Evolutionary conservation across 1,140 invertebrate genomes (phyloP), one percentile per base, ranked within the genome.

Genomic region (Campodea augens): DNA sequence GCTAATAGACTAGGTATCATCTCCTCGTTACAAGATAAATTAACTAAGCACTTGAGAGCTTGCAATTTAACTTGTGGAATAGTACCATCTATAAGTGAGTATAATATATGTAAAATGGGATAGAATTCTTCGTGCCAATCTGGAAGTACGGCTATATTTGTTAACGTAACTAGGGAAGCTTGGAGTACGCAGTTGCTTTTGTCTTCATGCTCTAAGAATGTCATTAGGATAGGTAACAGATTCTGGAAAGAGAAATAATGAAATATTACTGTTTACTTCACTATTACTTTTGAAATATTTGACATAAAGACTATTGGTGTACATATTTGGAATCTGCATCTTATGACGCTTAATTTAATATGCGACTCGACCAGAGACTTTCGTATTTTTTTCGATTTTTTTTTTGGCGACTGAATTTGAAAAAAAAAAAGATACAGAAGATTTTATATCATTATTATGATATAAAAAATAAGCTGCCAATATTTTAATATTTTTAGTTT

Each of bases 1-100:
- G 72, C 72, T 38, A 78, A 54, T 21, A 78, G 57, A 51, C 69
- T 65, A 13, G 72, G 73, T 15, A 78, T 65, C 62, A 75, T 68
- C 43, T 73, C 67, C 51, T 67, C 60, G 57, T 75, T 75, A 49
- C 69, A 72, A 3, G 73, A 73, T 3, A 78, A 57, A 57, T 78
- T 78, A 37, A 76, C 72, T n/a, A 78, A 61, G 22, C 77, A 56
- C 52, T 72, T 70, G 0, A 74, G 55, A 12, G 71, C 62, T 52
- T 77, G 72, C 12, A 76, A 54, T 50, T 67, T 60, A 24, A 67
- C 52, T 32, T 61, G 55, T 22, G 54, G 51, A 45, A 52, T 57
- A 2, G 48, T 52, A 41, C 53, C 55, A 46, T 67, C 65, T 4
- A 68, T 52, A 12, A 70, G 53, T 10, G 52, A 41, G 45, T 66